Evolutionary conservation across 2,113 vertebrate species (phyloP).

Genomic region (Poicephalus meyeri): DNA sequence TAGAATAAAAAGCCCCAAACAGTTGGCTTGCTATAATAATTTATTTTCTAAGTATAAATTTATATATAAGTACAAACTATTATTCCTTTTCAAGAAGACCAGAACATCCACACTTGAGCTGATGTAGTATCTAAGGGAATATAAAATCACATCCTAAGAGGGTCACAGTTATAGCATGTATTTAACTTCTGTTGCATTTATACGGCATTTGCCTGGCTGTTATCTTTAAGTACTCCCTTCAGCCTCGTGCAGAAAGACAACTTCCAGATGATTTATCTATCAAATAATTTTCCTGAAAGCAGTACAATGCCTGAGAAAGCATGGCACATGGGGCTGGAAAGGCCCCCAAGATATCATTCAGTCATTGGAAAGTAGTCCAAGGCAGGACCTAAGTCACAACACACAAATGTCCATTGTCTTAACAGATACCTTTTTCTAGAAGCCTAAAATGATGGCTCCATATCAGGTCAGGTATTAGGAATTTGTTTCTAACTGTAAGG

Average conservation of each 20-base stretch:
- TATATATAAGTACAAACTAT: neutral
- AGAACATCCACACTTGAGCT: neutral
- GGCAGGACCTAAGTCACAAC: neutral
- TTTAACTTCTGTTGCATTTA: neutral
- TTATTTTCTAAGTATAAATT: neutral
- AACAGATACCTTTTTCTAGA: neutral
- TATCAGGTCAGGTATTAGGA: neutral
- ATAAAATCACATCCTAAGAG: neutral
- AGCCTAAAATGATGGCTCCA: neutral
- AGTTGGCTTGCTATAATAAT: neutral
- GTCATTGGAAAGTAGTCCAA: neutral
- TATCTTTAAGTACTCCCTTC: neutral
- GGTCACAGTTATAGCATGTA: neutral
- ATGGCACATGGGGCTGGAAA: neutral
- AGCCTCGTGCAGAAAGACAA: neutral
- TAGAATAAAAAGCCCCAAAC: neutral
- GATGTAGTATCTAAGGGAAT: neutral
- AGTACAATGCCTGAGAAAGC: neutral
- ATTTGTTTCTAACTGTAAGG: neutral
- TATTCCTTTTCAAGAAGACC: neutral
- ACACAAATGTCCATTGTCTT: neutral
- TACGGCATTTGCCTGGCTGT: neutral
- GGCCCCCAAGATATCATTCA: fast-evolving
- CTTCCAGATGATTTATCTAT: neutral
- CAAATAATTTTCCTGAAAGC: neutral